Base-by-base conservation (phyloP, 2,113 vertebrate genomes). In the Athene noctua region DNA sequence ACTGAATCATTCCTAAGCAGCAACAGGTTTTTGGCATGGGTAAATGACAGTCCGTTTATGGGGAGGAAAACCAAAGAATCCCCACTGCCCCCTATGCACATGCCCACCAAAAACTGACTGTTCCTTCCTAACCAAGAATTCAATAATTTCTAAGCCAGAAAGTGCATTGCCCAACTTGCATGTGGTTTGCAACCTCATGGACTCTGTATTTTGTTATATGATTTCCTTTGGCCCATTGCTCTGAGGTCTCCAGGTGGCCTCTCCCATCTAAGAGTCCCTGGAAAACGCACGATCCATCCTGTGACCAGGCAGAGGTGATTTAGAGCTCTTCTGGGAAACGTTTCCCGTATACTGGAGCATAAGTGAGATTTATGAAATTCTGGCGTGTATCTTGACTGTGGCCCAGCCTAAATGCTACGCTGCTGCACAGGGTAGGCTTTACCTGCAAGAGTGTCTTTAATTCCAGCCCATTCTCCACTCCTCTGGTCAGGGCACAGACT, bases 351-450 rank as follows among this genome's bases (percentile, higher is more conserved):
- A 40, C 81, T 49, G 88, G 77, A 92, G 86, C 27, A 0, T 73
- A 86, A 88, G 91, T 74, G 94, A 96, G 93, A 95, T 89, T 75
- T 94, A 95, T 91, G 82, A 73, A 91, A 89, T 32, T 72, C 80
- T 18, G 25, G 70, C 5, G 3, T 52, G 40, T 52, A 5, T 54
- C 74, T 58, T 74, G 87, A 71, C 72, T 59, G 30, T 65, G 63
- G 88, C 92, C 88, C 83, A 85, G 86, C 78, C 90, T 20, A 21
- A 75, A 70, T 1, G 4, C 4, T 9, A 22, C 0, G 0, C 30
- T 13, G 74, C 55, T n/a, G 52, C 49, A 18, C 62, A 14, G 80
- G 72, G 72, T 75, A 62, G 73, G 42, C 80, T 63, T 80, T 30
- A 47, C 65, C 42, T 70, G 22, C 44, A 62, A 62, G 62, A 20